Conservation (phyloP, 2,888 invertebrate genomes). For the Lordiphosa fenestrarum region DNA sequence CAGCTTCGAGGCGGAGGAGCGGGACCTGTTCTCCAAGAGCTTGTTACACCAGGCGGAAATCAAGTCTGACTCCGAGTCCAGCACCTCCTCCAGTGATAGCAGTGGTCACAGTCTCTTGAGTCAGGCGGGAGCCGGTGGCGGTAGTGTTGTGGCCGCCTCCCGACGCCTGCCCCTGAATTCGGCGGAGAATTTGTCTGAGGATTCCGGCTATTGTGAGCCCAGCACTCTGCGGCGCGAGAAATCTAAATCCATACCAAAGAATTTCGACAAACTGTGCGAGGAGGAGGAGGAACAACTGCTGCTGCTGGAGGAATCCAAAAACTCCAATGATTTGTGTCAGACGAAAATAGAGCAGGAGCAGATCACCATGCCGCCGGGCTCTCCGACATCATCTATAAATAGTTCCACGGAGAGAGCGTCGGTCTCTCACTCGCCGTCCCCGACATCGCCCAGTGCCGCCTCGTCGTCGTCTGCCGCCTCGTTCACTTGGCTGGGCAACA, state of each 20-base stretch:
- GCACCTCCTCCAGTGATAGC: constrained; percentile 53
- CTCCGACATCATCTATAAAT: constrained; percentile 62
- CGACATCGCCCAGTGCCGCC: constrained; percentile 42
- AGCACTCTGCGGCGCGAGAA: constrained; percentile 73
- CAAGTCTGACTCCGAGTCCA: constrained; percentile 72
- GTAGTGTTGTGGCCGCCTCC: constrained; percentile 25
- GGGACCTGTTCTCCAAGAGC: constrained; percentile 44
- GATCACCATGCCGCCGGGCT: constrained; percentile 22
- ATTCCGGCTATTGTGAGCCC: constrained; percentile 88
- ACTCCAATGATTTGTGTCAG: constrained; percentile 73
- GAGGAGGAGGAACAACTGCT: constrained; percentile 53
- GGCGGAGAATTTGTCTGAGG: constrained; percentile 89
- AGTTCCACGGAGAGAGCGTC: constrained; percentile 64
- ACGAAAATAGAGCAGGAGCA: constrained; percentile 64
- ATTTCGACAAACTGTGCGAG: constrained; percentile 80
- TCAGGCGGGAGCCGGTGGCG: constrained; percentile 43
- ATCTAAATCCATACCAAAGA: constrained; percentile 81
- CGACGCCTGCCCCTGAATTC: constrained; percentile 82
- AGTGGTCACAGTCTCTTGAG: constrained; percentile 64
- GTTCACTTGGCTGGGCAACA: constrained; percentile 78
- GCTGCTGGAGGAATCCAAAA: constrained; percentile 53
- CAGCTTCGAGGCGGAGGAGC: constrained; percentile 71
- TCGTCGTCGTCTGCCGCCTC: constrained; percentile 60
- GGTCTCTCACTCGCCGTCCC: constrained; percentile 71
- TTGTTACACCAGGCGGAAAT: constrained; percentile 50